Evolutionary conservation across 2,888 invertebrate genomes (phyloP).

Genomic region (Poecilus cupreus): DNA sequence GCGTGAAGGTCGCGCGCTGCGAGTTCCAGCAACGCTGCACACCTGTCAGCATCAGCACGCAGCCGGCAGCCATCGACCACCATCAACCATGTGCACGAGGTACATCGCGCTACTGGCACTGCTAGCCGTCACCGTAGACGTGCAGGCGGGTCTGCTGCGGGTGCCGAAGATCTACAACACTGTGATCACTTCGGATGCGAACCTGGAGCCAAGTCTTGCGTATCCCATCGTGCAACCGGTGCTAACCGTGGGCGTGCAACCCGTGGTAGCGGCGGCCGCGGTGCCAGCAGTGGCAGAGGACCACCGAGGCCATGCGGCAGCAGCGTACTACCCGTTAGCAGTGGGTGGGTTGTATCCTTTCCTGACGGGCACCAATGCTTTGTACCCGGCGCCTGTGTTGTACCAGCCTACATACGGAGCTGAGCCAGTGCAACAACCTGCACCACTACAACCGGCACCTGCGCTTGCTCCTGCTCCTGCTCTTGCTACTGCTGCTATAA

Average conservation of each 20-base stretch:
- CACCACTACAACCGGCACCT: not conserved
- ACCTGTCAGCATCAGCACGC: conserved; percentile 9
- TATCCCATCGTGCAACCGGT: conserved; percentile 85
- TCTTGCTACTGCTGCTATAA: not conserved
- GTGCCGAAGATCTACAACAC: conserved; percentile 88
- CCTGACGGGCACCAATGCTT: conserved; percentile 19
- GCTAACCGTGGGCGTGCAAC: conserved; percentile 76
- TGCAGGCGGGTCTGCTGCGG: conserved; percentile 74
- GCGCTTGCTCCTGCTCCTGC: not conserved
- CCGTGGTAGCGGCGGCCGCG: conserved; percentile 62
- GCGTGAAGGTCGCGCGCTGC: conserved; percentile 35
- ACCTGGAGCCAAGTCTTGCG: conserved; percentile 84
- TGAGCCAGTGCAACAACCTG: conserved; percentile 53
- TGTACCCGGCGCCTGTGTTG: conserved; percentile 67
- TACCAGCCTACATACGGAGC: conserved; percentile 68
- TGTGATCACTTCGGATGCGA: conserved; percentile 85
- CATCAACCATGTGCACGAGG: not conserved
- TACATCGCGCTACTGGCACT: conserved; percentile 63
- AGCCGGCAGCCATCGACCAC: not conserved
- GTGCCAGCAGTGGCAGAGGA: no score
- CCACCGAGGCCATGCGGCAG: not conserved
- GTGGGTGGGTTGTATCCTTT: conserved; percentile 46
- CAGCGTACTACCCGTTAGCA: conserved; percentile 36
- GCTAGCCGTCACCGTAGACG: conserved; percentile 64
- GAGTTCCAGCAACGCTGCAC: conserved; percentile 7